These are phyloP conservation scores for Centruroides vittatus DNA, from an alignment of 1,140 invertebrate species.

Conservation along the genomic window DNA sequence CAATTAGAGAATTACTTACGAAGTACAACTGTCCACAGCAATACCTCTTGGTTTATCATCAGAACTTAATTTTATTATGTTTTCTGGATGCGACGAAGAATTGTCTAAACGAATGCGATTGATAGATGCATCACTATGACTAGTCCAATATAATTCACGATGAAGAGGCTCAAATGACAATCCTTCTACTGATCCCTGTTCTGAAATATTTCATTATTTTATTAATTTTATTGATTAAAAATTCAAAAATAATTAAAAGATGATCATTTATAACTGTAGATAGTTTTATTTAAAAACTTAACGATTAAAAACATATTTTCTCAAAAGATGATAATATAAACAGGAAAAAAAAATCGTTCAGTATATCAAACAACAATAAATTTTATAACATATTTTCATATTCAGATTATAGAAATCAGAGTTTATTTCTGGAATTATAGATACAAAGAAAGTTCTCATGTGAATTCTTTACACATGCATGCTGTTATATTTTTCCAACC, in stretches of 20 bases:
- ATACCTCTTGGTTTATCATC: conserved; percentile 70
- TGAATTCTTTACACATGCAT: too few relatives aligned
- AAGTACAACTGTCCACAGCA: conserved; percentile 59
- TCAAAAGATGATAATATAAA: too few relatives aligned
- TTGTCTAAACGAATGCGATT: conserved; percentile 39
- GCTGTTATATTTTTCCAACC: too few relatives aligned
- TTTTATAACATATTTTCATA: too few relatives aligned
- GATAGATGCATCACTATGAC: conserved; percentile 60
- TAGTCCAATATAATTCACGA: conserved; percentile 67
- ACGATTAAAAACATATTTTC: too few relatives aligned
- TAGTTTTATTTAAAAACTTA: too few relatives aligned
- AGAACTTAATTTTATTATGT: conserved; percentile 46
- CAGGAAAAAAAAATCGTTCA: too few relatives aligned
- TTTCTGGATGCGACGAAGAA: conserved; percentile 34
- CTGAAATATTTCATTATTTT: conserved; percentile 21
- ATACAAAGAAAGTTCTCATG: too few relatives aligned
- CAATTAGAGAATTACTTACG: conserved; percentile 30
- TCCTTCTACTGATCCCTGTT: conserved; percentile 66
- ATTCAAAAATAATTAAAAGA: background rate
- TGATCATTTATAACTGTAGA: too few relatives aligned
- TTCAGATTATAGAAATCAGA: too few relatives aligned
- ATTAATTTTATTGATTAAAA: background rate
- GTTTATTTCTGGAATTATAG: too few relatives aligned
- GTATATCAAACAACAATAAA: too few relatives aligned
- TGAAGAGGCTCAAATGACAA: conserved; percentile 52